Evolutionary conservation across 2,797 vertebrate species (phyloP).

Genomic region (Strix occidentalis): DNA sequence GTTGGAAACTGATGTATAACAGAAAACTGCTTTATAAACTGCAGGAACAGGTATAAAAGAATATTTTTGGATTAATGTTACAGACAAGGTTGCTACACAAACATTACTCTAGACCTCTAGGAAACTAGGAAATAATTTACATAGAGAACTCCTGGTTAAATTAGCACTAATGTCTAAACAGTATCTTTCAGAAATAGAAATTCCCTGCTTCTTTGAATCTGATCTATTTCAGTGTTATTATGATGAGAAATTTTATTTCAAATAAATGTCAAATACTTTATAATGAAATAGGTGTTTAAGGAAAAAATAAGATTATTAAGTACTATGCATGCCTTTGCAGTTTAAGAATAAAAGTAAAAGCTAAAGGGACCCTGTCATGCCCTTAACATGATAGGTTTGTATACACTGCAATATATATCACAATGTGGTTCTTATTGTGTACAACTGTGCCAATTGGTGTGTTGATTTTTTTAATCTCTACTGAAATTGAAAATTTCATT

Average conservation of each 20-base stretch:
- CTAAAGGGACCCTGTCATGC: background rate
- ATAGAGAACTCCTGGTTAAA: slow-evolving; percentile 7
- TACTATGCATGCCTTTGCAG: background rate
- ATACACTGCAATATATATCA: background rate
- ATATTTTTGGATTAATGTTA: slow-evolving; percentile 30
- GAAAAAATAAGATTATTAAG: background rate
- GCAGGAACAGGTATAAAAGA: background rate
- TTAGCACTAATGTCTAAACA: slow-evolving; percentile 15
- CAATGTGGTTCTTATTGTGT: background rate
- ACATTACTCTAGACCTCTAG: background rate
- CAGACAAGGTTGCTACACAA: background rate
- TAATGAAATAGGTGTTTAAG: background rate
- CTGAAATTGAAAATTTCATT: background rate
- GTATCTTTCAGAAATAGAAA: slow-evolving; percentile 17
- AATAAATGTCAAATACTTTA: background rate
- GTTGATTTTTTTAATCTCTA: background rate
- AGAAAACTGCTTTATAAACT: background rate
- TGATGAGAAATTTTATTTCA: background rate
- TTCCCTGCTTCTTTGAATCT: background rate
- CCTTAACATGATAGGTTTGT: background rate
- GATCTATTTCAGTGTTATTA: background rate
- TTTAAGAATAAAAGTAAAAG: background rate
- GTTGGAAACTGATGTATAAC: background rate
- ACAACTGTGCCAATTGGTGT: background rate
- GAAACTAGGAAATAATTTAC: background rate